Conservation (phyloP, 2,797 vertebrate genomes). For the Gallinago nigripennis region DNA sequence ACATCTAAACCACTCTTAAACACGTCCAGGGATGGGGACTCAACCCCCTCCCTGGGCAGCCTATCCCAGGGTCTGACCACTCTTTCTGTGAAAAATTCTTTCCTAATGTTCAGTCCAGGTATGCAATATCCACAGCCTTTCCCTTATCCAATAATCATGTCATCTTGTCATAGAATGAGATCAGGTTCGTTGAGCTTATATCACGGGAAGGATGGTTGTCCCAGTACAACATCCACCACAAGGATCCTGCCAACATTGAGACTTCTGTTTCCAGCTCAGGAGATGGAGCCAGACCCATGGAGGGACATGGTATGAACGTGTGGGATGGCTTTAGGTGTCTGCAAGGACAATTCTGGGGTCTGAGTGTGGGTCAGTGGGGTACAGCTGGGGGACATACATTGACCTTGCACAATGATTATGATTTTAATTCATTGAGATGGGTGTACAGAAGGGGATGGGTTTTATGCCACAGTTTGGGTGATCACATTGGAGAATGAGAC, state of each 20-base stretch:
- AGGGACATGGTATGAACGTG: no score
- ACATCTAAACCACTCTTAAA: no score
- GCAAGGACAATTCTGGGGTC: background rate
- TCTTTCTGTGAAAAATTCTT: no score
- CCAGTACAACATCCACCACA: background rate
- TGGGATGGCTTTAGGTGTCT: background rate
- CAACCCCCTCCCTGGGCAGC: no score
- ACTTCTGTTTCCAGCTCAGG: background rate
- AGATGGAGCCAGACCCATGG: accelerated
- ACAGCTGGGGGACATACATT: background rate
- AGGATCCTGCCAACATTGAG: background rate
- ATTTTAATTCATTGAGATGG: background rate
- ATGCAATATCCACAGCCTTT: no score
- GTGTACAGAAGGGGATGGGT: background rate
- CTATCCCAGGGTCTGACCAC: no score
- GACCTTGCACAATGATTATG: background rate
- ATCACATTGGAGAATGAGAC: background rate
- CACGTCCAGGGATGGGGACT: no score
- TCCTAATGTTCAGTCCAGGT: no score
- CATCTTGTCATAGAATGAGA: no score
- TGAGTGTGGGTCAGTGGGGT: accelerated
- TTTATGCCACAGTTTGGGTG: background rate
- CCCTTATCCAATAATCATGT: no score
- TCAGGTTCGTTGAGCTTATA: no score
- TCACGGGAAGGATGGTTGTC: accelerated